A percentile compares a stretch with the other conserved stretches of the same genome.
These are phyloP conservation scores for Macrotus californicus DNA, from an alignment of 2,113 vertebrate genomes.

Conservation along the genomic window DNA sequence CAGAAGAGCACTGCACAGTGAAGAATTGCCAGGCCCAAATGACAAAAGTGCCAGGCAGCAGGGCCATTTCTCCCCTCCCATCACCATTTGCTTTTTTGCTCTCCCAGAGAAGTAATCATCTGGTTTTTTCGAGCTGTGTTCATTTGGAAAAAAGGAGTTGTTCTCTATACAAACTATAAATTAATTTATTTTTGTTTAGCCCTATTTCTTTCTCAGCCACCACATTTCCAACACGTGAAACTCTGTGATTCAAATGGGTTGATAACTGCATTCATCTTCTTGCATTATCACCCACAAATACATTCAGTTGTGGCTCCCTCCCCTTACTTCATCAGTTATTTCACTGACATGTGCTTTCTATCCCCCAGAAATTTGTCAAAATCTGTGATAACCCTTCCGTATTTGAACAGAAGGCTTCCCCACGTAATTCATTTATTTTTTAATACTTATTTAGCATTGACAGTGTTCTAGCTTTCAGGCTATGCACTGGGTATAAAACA, in stretches of 20 bases:
- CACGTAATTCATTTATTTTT: background rate
- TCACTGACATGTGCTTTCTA: background rate
- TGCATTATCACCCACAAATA: background rate
- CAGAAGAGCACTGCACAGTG: background rate
- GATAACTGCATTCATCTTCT: background rate
- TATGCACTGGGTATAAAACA: no score
- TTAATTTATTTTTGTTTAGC: background rate
- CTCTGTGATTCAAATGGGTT: background rate
- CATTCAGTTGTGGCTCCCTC: background rate
- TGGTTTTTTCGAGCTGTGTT: background rate
- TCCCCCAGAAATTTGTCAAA: background rate
- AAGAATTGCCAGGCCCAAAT: background rate
- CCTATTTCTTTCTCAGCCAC: background rate
- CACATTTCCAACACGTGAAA: background rate
- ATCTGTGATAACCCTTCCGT: background rate
- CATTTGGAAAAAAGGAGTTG: background rate
- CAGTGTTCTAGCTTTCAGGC: background rate
- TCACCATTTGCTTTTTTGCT: background rate
- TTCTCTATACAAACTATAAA: background rate
- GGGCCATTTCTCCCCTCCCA: background rate
- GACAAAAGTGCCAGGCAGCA: background rate
- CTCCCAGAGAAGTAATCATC: background rate
- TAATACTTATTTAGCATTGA: background rate
- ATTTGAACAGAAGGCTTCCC: background rate
- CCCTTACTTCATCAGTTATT: background rate